phyloP scores from a whole-genome alignment of 1,140 invertebrate species.

The Pollicipes pollicipes region DNA sequence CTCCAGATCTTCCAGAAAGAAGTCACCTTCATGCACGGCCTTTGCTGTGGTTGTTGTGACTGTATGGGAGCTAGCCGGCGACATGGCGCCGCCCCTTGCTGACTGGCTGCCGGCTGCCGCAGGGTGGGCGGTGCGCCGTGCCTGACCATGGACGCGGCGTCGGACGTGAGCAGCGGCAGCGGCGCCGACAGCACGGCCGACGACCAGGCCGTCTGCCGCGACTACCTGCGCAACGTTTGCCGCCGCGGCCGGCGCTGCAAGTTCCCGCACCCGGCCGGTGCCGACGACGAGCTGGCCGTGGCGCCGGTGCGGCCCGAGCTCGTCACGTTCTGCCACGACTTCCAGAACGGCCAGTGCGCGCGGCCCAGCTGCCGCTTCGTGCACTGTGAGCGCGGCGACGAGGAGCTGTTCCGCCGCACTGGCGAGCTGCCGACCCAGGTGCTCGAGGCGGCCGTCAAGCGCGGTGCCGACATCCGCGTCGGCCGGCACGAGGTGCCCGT shows the following conservation, averaged over 20 bases:
- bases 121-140: no score
- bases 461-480: slow-evolving; percentile 17
- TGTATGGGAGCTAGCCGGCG: no score
- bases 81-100: no score
- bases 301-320: slow-evolving; percentile 23
- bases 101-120: no score
- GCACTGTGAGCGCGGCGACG: slow-evolving; percentile 56
- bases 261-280: slow-evolving; percentile 46
- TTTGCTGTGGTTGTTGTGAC: no score
- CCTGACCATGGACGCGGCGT: not conserved
- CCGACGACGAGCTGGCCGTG: slow-evolving; percentile 11
- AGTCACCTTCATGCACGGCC: no score
- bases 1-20: no score
- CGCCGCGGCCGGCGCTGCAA: slow-evolving; percentile 58
- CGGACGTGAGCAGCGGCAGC: not conserved
- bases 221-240: slow-evolving; percentile 45
- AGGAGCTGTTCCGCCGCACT: slow-evolving; percentile 48
- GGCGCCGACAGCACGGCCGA: not conserved
- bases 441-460: slow-evolving; percentile 17
- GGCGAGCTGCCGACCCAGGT: slow-evolving; percentile 46
- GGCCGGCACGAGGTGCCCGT: slow-evolving; percentile 35
- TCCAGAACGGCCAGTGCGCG: slow-evolving; percentile 51
- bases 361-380: slow-evolving; percentile 50
- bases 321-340: slow-evolving; percentile 67
- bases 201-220: slow-evolving; percentile 28